Evolutionary conservation across 2,888 invertebrate species (phyloP).

Genomic region (Euclidia mi): DNA sequence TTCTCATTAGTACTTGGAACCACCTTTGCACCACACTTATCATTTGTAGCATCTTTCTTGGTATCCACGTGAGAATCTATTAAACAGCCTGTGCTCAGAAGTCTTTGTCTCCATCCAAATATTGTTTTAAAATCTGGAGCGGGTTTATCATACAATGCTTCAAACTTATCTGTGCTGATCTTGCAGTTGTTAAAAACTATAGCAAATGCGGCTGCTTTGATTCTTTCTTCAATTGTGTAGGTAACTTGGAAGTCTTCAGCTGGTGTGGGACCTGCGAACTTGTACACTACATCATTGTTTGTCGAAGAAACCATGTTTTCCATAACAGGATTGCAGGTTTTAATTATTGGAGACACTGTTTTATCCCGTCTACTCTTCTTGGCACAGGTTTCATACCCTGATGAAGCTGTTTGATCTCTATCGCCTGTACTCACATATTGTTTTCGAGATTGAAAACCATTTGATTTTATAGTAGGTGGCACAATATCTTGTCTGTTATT

Average conservation of each 20-base stretch:
- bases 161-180: conserved; percentile 82
- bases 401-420: conserved; percentile 75
- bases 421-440: conserved; percentile 74
- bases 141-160: conserved; percentile 79
- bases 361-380: conserved; percentile 70
- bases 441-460: conserved; percentile 69
- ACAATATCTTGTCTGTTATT: conserved; percentile 64
- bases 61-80: conserved; percentile 75
- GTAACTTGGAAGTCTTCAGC: conserved; percentile 76
- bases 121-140: conserved; percentile 87
- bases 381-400: conserved; percentile 78
- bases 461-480: conserved; percentile 63
- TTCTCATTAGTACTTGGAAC: conserved; percentile 4
- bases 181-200: conserved; percentile 84
- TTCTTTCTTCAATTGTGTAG: conserved; percentile 81
- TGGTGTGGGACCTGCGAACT: conserved; percentile 74
- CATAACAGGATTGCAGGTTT: conserved; percentile 79
- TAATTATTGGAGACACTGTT: conserved; percentile 62
- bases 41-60: conserved; percentile 36
- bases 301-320: conserved; percentile 85
- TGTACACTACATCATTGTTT: conserved; percentile 79
- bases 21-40: conserved; percentile 25
- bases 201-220: conserved; percentile 82
- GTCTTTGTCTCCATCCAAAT: conserved; percentile 82
- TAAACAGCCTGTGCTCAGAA: conserved; percentile 81